Conservation (phyloP, 2,797 vertebrate genomes). For the Labeo calbasu region DNA sequence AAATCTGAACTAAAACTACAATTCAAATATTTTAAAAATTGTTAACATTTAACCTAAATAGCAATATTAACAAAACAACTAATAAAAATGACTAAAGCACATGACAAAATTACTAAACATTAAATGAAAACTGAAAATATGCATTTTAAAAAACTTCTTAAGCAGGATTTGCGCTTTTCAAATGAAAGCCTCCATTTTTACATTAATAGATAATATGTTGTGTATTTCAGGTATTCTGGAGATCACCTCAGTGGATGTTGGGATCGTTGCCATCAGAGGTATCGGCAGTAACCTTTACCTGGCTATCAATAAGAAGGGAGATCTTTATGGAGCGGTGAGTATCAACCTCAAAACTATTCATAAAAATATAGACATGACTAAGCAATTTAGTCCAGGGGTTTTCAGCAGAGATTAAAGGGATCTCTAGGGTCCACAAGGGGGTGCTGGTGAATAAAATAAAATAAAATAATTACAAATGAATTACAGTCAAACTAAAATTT, state of each 20-base stretch:
- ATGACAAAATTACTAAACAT: too few species aligned
- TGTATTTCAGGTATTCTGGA: constrained; percentile 89
- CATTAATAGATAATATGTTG: neutral
- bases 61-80: neutral
- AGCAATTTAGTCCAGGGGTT: neutral
- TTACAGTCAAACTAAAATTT: too few species aligned
- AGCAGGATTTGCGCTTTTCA: neutral
- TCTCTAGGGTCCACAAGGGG: neutral
- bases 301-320: constrained; percentile 95
- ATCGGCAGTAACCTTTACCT: constrained; percentile 95
- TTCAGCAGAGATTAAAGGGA: neutral
- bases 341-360: neutral
- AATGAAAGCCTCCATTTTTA: neutral
- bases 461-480: neutral
- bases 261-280: constrained; percentile 95
- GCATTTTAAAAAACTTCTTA: neutral
- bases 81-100: too few species aligned
- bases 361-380: neutral
- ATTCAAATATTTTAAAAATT: neutral
- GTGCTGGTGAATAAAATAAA: neutral
- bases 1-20: neutral
- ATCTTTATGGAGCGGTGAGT: constrained; percentile 95
- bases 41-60: neutral
- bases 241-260: constrained; percentile 96
- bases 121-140: too few species aligned